Base-by-base conservation (phyloP, 2,888 invertebrate species). In the Pheosia gnoma region DNA sequence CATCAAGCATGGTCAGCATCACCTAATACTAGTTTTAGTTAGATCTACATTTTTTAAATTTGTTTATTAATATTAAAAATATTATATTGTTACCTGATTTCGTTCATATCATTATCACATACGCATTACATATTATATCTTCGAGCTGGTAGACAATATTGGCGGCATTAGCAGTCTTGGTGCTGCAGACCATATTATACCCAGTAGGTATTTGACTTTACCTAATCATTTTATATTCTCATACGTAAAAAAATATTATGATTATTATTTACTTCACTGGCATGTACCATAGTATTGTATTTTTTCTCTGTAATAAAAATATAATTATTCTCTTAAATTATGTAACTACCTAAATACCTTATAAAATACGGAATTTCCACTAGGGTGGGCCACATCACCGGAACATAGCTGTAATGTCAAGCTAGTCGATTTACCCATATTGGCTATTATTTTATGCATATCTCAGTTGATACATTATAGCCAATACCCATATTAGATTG, bases 61-160 rank as follows among this genome's bases (percentile, higher is more conserved):
- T 41, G 41, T 5, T 41, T 41, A 41, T 41, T 41, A 47, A 25
- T 51, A 51, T 8, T 25, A 51, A 51, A 51, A 25, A 51, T 51
- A 25, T 25, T 25, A 75, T 68, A 70, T 66, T 78, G 62, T 79
- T 79, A 79, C 79, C 79, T 79, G 77, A 66, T 64, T 62, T 43
- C 60, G 53, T 37, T 38, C 38, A 25, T 51, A 13, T 51, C 7
- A 63, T 64, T 70, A 68, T 64, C 62, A 71, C 62, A 65, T 70
- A 73, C 62, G 67, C 54, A 65, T 63, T 67, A 68, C 25, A 25
- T 25, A 68, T 60, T 66, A 62, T 70, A 70, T 73, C 78, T 79
- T 71, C 78, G 65, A 65, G 60, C 68, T 61, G 65, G 74, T 67
- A 67, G 65, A 58, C 65, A 71, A 65, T 59, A 67, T 61, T 54